Evolutionary conservation across 1,140 invertebrate species (phyloP).

Genomic region (Temnothorax nylanderi): DNA sequence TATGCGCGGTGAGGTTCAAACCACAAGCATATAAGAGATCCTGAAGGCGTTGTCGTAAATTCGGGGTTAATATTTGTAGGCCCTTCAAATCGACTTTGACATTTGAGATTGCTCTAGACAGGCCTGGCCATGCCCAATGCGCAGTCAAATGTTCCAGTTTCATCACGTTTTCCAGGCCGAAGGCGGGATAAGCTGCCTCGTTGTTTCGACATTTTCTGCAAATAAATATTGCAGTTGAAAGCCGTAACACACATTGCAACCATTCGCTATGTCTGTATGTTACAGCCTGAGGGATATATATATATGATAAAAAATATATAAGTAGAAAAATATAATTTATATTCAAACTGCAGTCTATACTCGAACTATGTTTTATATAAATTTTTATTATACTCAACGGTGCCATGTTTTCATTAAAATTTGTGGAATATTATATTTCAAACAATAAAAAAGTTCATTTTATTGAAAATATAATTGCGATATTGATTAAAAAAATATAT

Average conservation of each 20-base stretch:
- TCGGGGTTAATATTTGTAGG: conserved; percentile 86
- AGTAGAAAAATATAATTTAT: conserved; percentile 15
- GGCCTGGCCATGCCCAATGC: conserved; percentile 88
- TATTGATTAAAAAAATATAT: background rate
- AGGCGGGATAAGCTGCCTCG: conserved; percentile 89
- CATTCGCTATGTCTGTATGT: background rate
- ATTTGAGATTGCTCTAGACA: conserved; percentile 85
- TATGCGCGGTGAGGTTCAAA: conserved; percentile 90
- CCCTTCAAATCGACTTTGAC: conserved; percentile 84
- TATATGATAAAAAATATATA: conserved; percentile 29
- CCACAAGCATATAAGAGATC: conserved; percentile 88
- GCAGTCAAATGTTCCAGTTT: conserved; percentile 88
- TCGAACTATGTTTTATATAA: background rate
- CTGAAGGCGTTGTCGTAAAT: conserved; percentile 87
- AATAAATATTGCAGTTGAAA: conserved; percentile 23
- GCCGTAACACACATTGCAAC: background rate
- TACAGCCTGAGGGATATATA: background rate
- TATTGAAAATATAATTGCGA: background rate
- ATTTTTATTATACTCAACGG: background rate
- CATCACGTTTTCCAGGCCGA: conserved; percentile 88
- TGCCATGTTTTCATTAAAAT: background rate
- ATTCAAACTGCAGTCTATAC: background rate
- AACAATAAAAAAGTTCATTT: background rate
- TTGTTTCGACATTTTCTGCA: conserved; percentile 90
- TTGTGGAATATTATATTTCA: background rate